These are phyloP conservation scores for Polydesmus complanatus DNA, from an alignment of 2,888 invertebrate genomes.

Conservation along the genomic window DNA sequence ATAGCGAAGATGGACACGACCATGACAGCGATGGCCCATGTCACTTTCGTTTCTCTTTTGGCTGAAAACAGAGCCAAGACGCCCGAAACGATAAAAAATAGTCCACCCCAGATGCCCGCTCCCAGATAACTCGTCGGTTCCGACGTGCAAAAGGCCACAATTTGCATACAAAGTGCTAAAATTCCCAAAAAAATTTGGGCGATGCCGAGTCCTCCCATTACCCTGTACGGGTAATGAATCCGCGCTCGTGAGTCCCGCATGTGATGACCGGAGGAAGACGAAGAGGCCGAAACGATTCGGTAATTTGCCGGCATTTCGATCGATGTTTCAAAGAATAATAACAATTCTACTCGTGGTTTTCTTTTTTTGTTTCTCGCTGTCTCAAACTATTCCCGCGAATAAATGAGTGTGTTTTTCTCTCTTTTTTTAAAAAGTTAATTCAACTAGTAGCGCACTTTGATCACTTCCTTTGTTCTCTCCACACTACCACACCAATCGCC, in stretches of 20 bases:
- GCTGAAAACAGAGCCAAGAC: constrained; percentile 7
- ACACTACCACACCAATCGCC: too few relatives aligned
- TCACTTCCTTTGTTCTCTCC: too few relatives aligned
- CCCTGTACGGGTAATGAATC: constrained; percentile 12
- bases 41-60: neutral
- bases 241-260: neutral
- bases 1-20: constrained; percentile 15
- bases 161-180: constrained; percentile 12
- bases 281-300: neutral
- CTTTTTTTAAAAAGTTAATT: too few relatives aligned
- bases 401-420: too few relatives aligned
- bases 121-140: constrained; percentile 15
- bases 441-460: too few relatives aligned
- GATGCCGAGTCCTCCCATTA: constrained; percentile 15
- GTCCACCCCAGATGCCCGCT: constrained; percentile 13
- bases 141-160: constrained; percentile 12
- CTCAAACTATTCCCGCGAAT: too few relatives aligned
- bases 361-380: too few relatives aligned
- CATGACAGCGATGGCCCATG: constrained; percentile 15
- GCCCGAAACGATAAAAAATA: constrained; percentile 10
- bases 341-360: too few relatives aligned
- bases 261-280: neutral
- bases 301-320: neutral
- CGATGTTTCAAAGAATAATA: too few relatives aligned
- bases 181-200: constrained; percentile 13